Base-by-base conservation (phyloP, 2,113 vertebrate genomes). In the Lampris megalopsis region DNA sequence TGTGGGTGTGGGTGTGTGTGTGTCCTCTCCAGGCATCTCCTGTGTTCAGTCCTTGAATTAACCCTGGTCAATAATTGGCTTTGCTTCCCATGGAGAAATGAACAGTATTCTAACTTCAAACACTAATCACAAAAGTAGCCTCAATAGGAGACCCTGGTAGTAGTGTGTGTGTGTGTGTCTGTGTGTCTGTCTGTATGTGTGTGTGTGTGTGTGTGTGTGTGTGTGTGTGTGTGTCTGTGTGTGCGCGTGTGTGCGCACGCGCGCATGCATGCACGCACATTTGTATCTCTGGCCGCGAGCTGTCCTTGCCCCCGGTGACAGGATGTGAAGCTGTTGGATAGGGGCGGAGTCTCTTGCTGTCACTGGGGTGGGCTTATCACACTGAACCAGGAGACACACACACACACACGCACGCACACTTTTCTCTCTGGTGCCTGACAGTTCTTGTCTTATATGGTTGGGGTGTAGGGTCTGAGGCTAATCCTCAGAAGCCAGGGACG, bases 341-440 rank as follows among this genome's bases (percentile, higher is more conserved):
- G 45, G 41, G 65, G 57, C 74, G 82, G 63, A 81, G 80, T 81
- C 61, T 41, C 57, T 60, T 43, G 41, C 75, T 74, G 82, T 86
- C 71, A 66, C 43, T 67, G 64, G 79, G 80, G 80, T 73, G 63
- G 7, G 60, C 83, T 92, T 92, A 91, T 93, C 90, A 59, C 86
- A 53, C 52, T 63, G 58, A 86, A 87, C 72, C 89, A 91, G 90
- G 71, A 88, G 71, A 79, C 48, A 53, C 75, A 63, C 72, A 68
- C 63, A 42, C 59, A 61, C 59, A 61, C 37, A 61, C 59, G 42
- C 6, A 61, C 37, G 35, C 41, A 48, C 4, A 53, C 5, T 40
- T 6, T 7, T 63, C 48, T 58, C 43, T 42, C 7, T 24, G 4
- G 50, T 53, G 50, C 9, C 50, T 53, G 11, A 13, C 9, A 40